These are phyloP conservation scores for Atta colombica DNA, from an alignment of 1,140 invertebrate species.

Conservation along the genomic window DNA sequence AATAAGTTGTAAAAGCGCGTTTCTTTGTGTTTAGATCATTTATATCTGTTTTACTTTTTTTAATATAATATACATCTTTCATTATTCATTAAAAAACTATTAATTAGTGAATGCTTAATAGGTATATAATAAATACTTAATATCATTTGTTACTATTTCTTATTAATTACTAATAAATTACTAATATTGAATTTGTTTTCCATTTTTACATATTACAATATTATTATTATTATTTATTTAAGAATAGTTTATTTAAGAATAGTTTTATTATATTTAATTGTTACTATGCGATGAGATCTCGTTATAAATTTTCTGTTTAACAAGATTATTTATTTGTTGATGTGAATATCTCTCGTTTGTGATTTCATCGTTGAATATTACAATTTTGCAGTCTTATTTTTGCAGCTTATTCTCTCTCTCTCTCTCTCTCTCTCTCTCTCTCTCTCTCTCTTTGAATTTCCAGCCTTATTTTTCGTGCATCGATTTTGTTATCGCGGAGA, in stretches of 20 bases:
- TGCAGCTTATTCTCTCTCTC: not conserved
- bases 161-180: not conserved
- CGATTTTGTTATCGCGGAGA: slow-evolving; percentile 43
- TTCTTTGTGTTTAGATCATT: no score
- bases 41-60: no score
- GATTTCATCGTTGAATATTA: not conserved
- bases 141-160: no score
- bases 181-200: not conserved
- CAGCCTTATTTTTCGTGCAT: not conserved
- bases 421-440: not conserved
- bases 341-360: not conserved
- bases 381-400: not conserved
- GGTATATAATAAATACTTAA: no score
- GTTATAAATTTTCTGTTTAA: not conserved
- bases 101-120: no score
- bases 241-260: not conserved
- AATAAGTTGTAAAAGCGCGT: no score
- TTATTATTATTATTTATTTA: not conserved
- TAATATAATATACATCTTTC: no score
- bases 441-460: not conserved
- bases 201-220: not conserved
- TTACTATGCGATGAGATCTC: not conserved
- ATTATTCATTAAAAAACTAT: no score
- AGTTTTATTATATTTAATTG: not conserved
- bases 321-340: slow-evolving; percentile 14